Conservation (phyloP, 2,888 invertebrate species). For the Iselma pallidipennis region DNA sequence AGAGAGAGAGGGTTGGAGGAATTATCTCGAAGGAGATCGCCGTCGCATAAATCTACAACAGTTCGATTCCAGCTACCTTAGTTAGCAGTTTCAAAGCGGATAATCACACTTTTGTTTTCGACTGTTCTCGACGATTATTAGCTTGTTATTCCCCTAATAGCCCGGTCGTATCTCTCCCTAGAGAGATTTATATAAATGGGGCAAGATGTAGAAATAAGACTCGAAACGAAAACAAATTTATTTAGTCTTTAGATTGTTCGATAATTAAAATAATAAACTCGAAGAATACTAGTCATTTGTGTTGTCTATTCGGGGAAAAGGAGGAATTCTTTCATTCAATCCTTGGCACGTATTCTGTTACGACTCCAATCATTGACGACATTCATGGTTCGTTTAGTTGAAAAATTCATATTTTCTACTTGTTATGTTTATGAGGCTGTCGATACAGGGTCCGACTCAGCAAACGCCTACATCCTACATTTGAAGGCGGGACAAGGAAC, state of each 20-base stretch:
- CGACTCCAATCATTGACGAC: not conserved
- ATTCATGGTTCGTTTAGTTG: conserved; percentile 8
- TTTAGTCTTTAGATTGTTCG: not conserved
- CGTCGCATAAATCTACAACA: conserved; percentile 44
- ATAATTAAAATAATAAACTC: not conserved
- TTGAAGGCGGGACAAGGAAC: too few relatives aligned
- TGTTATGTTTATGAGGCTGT: conserved; percentile 1
- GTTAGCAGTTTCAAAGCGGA: conserved; percentile 52
- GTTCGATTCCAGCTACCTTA: conserved; percentile 48
- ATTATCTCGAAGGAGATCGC: conserved; percentile 37
- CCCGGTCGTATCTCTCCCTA: conserved; percentile 40
- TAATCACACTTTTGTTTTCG: conserved; percentile 73
- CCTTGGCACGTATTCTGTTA: not conserved
- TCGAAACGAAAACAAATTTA: conserved; percentile 1
- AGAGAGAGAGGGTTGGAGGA: conserved; percentile 7
- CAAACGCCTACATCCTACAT: not conserved
- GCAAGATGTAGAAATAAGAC: conserved; percentile 7
- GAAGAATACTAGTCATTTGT: not conserved
- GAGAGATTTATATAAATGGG: conserved; percentile 31
- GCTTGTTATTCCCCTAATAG: conserved; percentile 63
- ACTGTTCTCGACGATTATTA: conserved; percentile 70
- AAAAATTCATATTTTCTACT: conserved; percentile 3
- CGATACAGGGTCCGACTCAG: not conserved
- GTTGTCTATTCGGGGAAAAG: not conserved
- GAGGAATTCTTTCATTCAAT: not conserved